Percentiles rank a stretch among this genome's conserved stretches.
Evolutionary conservation across 2,888 invertebrate species (phyloP).

Genomic region (Petrophora chlorosata): DNA sequence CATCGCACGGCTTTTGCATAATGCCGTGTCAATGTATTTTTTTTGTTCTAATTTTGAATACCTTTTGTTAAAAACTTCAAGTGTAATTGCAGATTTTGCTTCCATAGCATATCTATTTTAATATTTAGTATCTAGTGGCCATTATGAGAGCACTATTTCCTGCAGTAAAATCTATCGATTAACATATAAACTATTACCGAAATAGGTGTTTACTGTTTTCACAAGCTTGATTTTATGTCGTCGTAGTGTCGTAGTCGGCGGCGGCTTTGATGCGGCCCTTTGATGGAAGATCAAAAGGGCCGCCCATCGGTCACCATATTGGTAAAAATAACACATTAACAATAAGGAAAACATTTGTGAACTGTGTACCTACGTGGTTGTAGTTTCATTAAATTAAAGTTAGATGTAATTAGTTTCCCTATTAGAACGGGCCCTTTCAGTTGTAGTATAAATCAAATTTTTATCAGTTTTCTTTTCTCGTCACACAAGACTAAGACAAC

Average conservation of each 20-base stretch:
- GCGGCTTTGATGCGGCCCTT: slow-evolving; percentile 41
- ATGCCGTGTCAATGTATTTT: too few relatives aligned
- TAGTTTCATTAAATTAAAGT: not conserved
- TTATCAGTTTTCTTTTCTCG: too few relatives aligned
- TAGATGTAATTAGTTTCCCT: not conserved
- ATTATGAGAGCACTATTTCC: slow-evolving; percentile 49
- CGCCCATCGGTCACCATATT: slow-evolving; percentile 71
- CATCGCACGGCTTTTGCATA: too few relatives aligned
- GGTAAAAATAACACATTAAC: slow-evolving; percentile 73
- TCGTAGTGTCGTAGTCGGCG: slow-evolving; percentile 35
- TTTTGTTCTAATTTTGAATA: too few relatives aligned
- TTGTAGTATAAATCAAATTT: too few relatives aligned
- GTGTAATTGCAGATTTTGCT: too few relatives aligned
- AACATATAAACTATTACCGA: slow-evolving; percentile 39
- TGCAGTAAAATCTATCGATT: slow-evolving; percentile 48
- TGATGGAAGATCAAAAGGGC: slow-evolving; percentile 67
- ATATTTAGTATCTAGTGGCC: too few relatives aligned
- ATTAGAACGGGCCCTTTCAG: too few relatives aligned
- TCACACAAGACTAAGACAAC: too few relatives aligned
- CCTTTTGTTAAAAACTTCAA: too few relatives aligned
- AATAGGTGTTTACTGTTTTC: slow-evolving; percentile 49
- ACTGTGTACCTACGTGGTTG: not conserved
- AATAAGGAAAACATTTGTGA: slow-evolving; percentile 22
- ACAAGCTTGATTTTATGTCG: slow-evolving; percentile 50
- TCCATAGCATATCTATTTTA: too few relatives aligned